phyloP scores from a whole-genome alignment of 2,888 invertebrate genomes.

The Choristoneura rosaceana region DNA sequence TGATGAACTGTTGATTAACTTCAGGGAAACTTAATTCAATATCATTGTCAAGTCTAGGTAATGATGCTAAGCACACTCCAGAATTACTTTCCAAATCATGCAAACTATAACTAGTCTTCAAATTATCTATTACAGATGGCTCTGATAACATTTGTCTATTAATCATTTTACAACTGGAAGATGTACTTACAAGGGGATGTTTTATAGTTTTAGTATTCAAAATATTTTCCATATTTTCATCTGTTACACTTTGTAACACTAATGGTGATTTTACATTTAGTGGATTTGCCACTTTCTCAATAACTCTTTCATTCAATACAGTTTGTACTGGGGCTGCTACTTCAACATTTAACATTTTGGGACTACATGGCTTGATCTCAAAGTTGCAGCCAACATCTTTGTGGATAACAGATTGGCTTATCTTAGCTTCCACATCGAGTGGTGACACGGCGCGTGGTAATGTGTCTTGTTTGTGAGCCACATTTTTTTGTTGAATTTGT shows the following conservation, averaged over 20 bases:
- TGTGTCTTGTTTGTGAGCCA: conserved; percentile 50
- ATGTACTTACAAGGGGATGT: conserved; percentile 37
- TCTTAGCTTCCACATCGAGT: conserved; percentile 82
- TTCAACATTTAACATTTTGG: conserved; percentile 80
- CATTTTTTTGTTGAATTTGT: conserved; percentile 52
- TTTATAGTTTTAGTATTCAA: conserved; percentile 22
- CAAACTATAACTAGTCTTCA: conserved; percentile 70
- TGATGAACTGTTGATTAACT: conserved; percentile 82
- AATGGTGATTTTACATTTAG: conserved; percentile 60
- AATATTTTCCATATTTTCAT: conserved; percentile 52
- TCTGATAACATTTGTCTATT: conserved; percentile 64
- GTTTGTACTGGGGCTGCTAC: conserved; percentile 72
- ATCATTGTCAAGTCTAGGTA: conserved; percentile 78
- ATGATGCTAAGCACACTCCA: conserved; percentile 75
- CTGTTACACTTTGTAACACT: conserved; percentile 48
- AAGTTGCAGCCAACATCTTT: conserved; percentile 84
- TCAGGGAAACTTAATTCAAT: conserved; percentile 80
- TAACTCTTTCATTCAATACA: conserved; percentile 70
- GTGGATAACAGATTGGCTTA: conserved; percentile 83
- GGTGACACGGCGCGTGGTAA: conserved; percentile 74
- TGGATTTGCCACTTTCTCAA: conserved; percentile 79
- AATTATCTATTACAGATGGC: conserved; percentile 52
- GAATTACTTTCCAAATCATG: conserved; percentile 78
- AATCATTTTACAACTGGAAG: conserved; percentile 73
- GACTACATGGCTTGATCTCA: conserved; percentile 83